Conservation (phyloP, 2,888 invertebrate genomes). For the Netelia inedita region DNA sequence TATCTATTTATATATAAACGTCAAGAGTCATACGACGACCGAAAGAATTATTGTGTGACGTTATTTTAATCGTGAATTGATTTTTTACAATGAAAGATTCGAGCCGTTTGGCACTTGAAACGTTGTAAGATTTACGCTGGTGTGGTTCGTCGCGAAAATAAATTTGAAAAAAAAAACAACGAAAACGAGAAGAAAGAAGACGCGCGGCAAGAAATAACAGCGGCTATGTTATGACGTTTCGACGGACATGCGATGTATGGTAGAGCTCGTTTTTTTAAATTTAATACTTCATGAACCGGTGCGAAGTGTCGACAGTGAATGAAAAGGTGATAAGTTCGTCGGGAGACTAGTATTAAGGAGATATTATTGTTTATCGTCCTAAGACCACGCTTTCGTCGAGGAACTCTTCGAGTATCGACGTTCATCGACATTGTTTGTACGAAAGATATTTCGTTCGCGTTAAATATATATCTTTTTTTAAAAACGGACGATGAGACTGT, state of each 20-base stretch:
- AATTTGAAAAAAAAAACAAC: background rate
- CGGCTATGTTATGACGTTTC: constrained; percentile 60
- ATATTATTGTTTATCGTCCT: constrained; percentile 3
- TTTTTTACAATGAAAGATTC: background rate
- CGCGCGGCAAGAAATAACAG: constrained; percentile 17
- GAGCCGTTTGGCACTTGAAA: background rate
- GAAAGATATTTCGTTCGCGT: constrained; percentile 3
- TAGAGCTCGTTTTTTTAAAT: constrained; percentile 3
- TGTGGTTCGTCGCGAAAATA: background rate
- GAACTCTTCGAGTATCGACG: constrained; percentile 63
- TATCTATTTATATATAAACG: no score
- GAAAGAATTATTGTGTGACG: background rate
- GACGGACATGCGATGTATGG: background rate
- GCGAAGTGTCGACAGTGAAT: constrained; percentile 42
- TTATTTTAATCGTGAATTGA: constrained; percentile 20
- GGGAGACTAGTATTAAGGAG: background rate
- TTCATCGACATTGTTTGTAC: background rate
- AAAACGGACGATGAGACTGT: constrained; percentile 81
- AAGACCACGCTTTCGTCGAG: constrained; percentile 42
- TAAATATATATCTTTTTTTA: no score
- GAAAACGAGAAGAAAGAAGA: constrained; percentile 17
- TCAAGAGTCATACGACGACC: no score
- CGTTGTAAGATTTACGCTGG: background rate
- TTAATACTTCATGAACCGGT: constrained; percentile 10
- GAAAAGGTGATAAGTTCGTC: constrained; percentile 37